These are phyloP conservation scores for Scomber japonicus DNA, from an alignment of 2,113 vertebrate species.

Conservation along the genomic window DNA sequence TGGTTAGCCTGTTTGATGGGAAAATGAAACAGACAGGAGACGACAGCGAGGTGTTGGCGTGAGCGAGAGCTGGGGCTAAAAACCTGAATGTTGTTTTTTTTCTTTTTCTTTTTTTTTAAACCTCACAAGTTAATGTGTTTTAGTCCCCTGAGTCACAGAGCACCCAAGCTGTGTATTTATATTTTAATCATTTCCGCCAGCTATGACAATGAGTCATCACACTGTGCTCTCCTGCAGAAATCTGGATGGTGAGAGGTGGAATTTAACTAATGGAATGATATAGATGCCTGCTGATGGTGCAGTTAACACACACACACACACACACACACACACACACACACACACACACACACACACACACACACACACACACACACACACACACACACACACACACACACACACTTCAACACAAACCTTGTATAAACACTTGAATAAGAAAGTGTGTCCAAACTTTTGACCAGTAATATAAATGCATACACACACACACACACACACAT, in stretches of 20 bases:
- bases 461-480: not conserved
- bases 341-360: too few species aligned
- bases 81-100: not conserved
- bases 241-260: not conserved
- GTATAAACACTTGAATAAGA: too few species aligned
- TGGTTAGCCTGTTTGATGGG: not conserved
- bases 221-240: not conserved
- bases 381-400: too few species aligned
- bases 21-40: not conserved
- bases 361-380: too few species aligned
- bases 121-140: constrained; percentile 10
- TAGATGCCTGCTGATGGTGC: not conserved
- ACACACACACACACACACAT: not conserved
- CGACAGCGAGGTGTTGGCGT: not conserved
- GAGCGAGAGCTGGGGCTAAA: not conserved
- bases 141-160: constrained; percentile 22
- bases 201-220: constrained; percentile 39
- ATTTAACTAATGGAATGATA: not conserved
- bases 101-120: not conserved
- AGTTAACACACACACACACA: not conserved
- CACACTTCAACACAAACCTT: too few species aligned
- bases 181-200: constrained; percentile 33
- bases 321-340: too few species aligned
- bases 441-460: too few species aligned
- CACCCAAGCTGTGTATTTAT: constrained; percentile 34